Base-by-base conservation (phyloP, 2,113 vertebrate species). In the Callipepla californica region DNA sequence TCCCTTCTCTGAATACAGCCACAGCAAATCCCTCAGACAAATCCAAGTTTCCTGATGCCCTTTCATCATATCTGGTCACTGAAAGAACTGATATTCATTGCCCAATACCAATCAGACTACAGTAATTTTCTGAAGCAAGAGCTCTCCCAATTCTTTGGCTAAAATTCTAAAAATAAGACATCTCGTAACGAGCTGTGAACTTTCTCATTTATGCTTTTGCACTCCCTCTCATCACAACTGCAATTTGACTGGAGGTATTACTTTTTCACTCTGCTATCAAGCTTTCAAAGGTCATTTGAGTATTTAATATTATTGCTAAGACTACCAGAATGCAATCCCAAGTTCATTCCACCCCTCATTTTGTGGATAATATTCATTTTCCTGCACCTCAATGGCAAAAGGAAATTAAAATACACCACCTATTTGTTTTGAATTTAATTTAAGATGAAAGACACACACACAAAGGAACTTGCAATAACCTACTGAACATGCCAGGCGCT, bases 11-110 rank as follows among this genome's bases (percentile, higher is more conserved):
- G 89, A 93, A 82, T 62, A 77, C 12, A 20, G 63, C 67, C 87
- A 76, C 0, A 50, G 87, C 91, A 36, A 47, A 85, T 51, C 55
- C 65, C 81, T 85, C 79, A 87, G 45, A 80, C 44, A 72, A 94
- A 80, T 90, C 91, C 93, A 96, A 89, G 85, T 87, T 96, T 91
- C 66, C 85, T 61, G 65, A 91, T 87, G 72, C 11, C n/a, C 68
- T 72, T 87, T 67, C 68, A 48, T 48, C 87, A 65, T 45, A 80
- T 90, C 9, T 50, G 22, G 51, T 83, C 22, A 74, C 34, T 18
- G 18, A 8, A 89, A 80, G 82, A 74, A 15, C 28, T 83, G 34
- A 61, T 47, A 76, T 91, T 74, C 67, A 90, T 86, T 1, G 3
- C 47, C 67, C n/a, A 40, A 63, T 80, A 91, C 7, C 28, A 82